These are phyloP conservation scores for Platorchestia sp. DNA, from an alignment of 1,140 invertebrate genomes.

Conservation along the genomic window DNA sequence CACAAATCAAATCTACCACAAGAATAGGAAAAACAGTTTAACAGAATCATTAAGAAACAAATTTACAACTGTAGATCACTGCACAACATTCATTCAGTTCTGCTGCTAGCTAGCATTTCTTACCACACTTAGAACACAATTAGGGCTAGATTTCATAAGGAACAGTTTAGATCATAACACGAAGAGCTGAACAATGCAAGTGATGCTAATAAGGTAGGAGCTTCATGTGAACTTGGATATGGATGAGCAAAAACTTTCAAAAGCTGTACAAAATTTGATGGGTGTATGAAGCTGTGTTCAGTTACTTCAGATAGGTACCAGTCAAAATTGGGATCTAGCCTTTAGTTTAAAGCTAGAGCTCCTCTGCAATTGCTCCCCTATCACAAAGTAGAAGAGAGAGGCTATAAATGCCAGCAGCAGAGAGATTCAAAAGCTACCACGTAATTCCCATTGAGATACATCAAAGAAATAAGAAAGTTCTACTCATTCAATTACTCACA, in stretches of 20 bases:
- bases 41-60: not conserved
- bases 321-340: not conserved
- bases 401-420: not conserved
- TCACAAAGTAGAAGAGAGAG: not conserved
- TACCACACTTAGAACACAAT: not conserved
- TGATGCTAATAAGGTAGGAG: not conserved
- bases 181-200: not conserved
- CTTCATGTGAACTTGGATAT: not conserved
- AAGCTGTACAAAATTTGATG: not conserved
- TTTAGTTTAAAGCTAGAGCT: not conserved
- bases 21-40: not conserved
- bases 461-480: not conserved
- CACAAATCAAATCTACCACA: constrained; percentile 9
- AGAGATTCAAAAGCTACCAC: not conserved
- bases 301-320: not conserved
- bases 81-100: not conserved
- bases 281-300: not conserved
- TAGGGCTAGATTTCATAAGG: not conserved
- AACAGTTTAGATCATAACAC: not conserved
- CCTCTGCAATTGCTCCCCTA: not conserved
- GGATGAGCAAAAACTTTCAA: not conserved
- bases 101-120: not conserved
- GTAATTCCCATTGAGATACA: not conserved
- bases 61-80: not conserved
- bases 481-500: not conserved